Percentiles rank a stretch among this genome's conserved stretches.
phyloP scores from a whole-genome alignment of 2,888 invertebrate species.

The Nezara viridula region DNA sequence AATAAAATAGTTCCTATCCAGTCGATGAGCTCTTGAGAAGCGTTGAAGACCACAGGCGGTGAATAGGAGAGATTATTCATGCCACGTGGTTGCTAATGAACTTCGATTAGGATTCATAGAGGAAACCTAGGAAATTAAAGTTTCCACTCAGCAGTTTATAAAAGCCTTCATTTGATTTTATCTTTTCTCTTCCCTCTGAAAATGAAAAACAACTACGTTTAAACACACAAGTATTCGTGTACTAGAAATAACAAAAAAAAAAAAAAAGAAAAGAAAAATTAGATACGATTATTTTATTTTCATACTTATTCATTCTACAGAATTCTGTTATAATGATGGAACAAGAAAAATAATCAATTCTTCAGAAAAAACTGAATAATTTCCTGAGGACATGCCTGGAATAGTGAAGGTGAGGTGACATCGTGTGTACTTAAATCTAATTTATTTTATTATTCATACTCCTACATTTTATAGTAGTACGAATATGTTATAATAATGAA shows the following conservation, averaged over 20 bases:
- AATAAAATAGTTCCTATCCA: neutral
- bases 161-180: conserved; percentile 29
- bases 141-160: conserved; percentile 16
- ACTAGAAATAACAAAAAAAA: neutral
- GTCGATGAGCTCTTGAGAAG: neutral
- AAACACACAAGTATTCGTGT: neutral
- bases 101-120: conserved; percentile 32
- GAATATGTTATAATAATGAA: too few relatives aligned
- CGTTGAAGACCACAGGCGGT: neutral
- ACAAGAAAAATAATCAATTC: too few relatives aligned
- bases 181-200: neutral
- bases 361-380: too few relatives aligned
- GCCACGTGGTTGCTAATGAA: conserved; percentile 32
- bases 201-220: neutral
- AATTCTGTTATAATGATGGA: neutral
- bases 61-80: neutral
- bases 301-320: neutral
- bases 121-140: conserved; percentile 27
- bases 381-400: too few relatives aligned
- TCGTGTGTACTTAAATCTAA: too few relatives aligned
- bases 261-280: neutral
- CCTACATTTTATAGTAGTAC: too few relatives aligned
- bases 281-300: neutral
- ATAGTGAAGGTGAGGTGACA: too few relatives aligned
- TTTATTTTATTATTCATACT: too few relatives aligned